Conservation (phyloP, 2,888 invertebrate species). For the Bugulina stolonifera region DNA sequence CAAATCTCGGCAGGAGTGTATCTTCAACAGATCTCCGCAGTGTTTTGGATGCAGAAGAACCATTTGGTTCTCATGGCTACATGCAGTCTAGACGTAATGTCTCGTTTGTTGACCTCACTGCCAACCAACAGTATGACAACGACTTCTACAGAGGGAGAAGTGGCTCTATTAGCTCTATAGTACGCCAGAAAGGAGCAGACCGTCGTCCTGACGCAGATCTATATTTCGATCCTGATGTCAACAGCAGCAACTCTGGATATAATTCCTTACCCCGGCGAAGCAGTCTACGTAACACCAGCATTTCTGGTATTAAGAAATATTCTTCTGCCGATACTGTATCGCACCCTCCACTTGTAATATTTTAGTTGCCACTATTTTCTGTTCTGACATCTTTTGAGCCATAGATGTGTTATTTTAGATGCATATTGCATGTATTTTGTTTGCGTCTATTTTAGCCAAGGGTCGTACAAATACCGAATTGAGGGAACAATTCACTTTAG, state of each 20-base stretch:
- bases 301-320: neutral
- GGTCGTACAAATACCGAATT: slow-evolving; percentile 49
- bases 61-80: neutral
- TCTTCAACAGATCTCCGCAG: slow-evolving; percentile 10
- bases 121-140: neutral
- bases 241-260: no score
- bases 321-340: neutral
- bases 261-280: no score
- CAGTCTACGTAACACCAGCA: neutral
- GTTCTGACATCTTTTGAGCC: no score
- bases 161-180: slow-evolving; percentile 6
- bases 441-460: slow-evolving; percentile 38
- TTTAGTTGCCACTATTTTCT: no score
- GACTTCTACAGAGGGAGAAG: neutral
- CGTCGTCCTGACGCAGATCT: neutral
- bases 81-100: neutral
- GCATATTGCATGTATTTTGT: no score
- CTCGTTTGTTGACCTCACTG: neutral
- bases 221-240: neutral
- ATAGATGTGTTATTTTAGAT: no score
- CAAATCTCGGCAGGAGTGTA: neutral
- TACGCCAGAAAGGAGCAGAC: neutral
- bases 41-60: neutral
- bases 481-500: slow-evolving; percentile 38
- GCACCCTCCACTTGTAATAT: no score